Evolutionary conservation across 1,140 invertebrate species (phyloP).

Genomic region (Daktulosphaira vitifoliae): DNA sequence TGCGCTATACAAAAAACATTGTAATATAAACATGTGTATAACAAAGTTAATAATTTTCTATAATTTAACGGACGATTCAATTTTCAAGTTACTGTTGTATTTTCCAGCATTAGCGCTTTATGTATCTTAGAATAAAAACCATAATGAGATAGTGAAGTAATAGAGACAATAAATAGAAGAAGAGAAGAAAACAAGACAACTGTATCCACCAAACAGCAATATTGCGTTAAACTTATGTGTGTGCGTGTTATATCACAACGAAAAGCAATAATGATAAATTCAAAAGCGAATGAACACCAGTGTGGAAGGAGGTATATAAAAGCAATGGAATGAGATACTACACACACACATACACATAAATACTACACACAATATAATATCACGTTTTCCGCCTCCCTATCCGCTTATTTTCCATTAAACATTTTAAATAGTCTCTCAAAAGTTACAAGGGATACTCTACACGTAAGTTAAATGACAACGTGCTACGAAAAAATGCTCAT

Average conservation of each 20-base stretch:
- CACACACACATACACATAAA: no score
- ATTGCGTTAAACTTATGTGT: neutral
- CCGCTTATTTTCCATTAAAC: neutral
- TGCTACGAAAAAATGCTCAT: no score
- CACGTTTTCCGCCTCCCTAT: neutral
- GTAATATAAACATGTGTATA: no score
- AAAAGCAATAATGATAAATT: constrained; percentile 33
- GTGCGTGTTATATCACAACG: neutral
- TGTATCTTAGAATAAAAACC: no score
- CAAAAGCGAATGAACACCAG: constrained; percentile 3
- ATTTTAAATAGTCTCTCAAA: no score
- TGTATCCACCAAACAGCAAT: neutral
- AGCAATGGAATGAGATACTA: neutral
- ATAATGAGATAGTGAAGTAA: neutral
- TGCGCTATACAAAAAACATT: no score
- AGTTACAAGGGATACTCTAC: no score
- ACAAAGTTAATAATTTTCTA: no score
- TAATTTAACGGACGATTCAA: no score
- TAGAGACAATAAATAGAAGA: neutral
- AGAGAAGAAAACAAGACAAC: neutral
- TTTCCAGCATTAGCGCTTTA: no score
- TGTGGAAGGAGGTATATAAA: neutral
- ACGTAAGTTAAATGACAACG: no score
- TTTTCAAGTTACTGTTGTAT: no score
- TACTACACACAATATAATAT: constrained; percentile 8